Evolutionary conservation across 2,797 vertebrate species (phyloP).

Genomic region (Sphaeramia orbicularis): DNA sequence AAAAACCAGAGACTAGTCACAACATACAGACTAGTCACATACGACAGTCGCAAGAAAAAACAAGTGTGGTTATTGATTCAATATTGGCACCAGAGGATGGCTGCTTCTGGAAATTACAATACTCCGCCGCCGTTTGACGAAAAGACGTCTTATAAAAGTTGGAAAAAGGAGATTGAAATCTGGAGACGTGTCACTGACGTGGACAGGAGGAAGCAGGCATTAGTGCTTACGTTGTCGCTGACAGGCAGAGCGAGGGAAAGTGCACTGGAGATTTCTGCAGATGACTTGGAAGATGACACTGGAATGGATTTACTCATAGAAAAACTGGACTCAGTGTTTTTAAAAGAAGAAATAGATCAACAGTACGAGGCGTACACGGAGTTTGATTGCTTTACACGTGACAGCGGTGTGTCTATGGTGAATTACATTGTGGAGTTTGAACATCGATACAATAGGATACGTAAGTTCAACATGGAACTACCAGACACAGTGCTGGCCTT

Average conservation of each 20-base stretch:
- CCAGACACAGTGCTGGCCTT: too few relatives aligned
- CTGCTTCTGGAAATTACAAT: constrained; percentile 17
- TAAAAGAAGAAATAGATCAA: constrained; percentile 37
- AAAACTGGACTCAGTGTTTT: constrained; percentile 36
- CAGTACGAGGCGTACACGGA: constrained; percentile 24
- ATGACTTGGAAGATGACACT: constrained; percentile 36
- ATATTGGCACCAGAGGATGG: constrained; percentile 48
- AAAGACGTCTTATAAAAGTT: constrained; percentile 28
- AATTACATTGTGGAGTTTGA: too few relatives aligned
- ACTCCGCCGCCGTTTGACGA: constrained; percentile 12
- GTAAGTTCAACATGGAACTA: too few relatives aligned
- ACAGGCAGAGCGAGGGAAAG: constrained; percentile 22
- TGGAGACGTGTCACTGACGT: constrained; percentile 38
- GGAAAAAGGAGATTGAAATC: constrained; percentile 45
- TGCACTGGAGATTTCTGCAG: too few relatives aligned
- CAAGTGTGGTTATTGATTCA: background rate
- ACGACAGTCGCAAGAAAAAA: too few relatives aligned
- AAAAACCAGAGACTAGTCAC: too few relatives aligned
- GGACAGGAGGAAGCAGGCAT: constrained; percentile 33
- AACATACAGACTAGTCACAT: too few relatives aligned
- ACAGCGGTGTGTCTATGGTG: too few relatives aligned
- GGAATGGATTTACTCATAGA: constrained; percentile 25
- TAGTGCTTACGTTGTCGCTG: constrained; percentile 30
- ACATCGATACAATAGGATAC: too few relatives aligned
- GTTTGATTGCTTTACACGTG: constrained; percentile 1